A percentile compares a stretch with the other conserved stretches of the same genome.
phyloP scores from a whole-genome alignment of 2,113 vertebrate genomes.

The Muscicapa adusta region DNA sequence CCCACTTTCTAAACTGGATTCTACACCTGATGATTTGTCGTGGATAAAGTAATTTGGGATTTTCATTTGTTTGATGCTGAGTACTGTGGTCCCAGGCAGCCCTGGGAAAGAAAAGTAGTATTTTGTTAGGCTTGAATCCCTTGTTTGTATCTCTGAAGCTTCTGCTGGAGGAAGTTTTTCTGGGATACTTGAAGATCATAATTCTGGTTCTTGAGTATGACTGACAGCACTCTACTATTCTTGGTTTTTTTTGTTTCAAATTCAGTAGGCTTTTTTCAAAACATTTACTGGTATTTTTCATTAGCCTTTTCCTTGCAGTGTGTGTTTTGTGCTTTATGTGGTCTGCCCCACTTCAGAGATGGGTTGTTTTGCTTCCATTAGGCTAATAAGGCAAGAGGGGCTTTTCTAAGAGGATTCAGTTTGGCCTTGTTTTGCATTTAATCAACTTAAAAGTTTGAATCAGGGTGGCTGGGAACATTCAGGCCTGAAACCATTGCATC shows the following conservation, averaged over 20 bases:
- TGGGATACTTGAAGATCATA: background rate
- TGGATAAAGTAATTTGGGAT: background rate
- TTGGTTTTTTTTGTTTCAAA: background rate
- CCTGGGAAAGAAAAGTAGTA: background rate
- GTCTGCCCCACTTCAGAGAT: background rate
- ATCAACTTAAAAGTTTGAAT: background rate
- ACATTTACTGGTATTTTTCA: background rate
- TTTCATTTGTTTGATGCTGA: background rate
- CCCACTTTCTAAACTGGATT: constrained; percentile 2
- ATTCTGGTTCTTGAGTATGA: background rate
- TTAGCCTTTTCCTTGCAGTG: background rate
- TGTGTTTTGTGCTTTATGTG: background rate
- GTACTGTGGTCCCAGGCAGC: background rate
- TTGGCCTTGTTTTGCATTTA: background rate
- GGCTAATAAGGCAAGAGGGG: background rate
- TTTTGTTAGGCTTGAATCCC: background rate
- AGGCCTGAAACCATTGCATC: background rate
- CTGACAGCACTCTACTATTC: background rate
- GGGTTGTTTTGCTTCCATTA: background rate
- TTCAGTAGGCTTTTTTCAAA: background rate
- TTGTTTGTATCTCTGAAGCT: background rate
- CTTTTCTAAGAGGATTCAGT: background rate
- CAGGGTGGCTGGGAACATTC: background rate
- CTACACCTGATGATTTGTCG: background rate
- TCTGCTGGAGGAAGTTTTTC: background rate